Base-by-base conservation (phyloP, 2,888 invertebrate genomes). In the Pseudococcus longispinus region DNA sequence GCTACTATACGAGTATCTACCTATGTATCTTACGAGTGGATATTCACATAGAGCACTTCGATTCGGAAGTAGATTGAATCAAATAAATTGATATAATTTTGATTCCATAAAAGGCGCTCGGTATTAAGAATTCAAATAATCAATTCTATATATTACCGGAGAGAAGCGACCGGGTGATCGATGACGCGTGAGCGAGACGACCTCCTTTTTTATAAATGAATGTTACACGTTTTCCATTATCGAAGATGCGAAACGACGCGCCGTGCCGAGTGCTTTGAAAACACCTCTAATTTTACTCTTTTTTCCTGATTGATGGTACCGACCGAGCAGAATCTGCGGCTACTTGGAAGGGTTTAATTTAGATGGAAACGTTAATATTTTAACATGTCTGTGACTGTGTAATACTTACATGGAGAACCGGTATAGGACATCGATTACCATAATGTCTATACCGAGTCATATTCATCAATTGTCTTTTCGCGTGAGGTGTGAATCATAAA, bases 61-160 rank as follows among this genome's bases (percentile, higher is more conserved):
- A 20, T n/a, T 55, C 60, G 60, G 60, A 60, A 60, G 60, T 13
- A 60, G 20, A 23, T 60, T 20, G 23, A 60, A 60, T 60, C 60
- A 60, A 55, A 55, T 55, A 55, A 55, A 55, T 55, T 55, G 70
- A 70, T 29, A 70, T 70, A 70, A 74, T 74, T 74, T 74, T 15
- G 60, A 60, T 74, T 29, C 74, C 18, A 74, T 74, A 74, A 74
- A 74, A 74, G 74, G 18, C 32, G 74, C 74, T 18, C 37, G 5
- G 74, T 32, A 74, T 74, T 74, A 74, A 74, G 74, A 74, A 74
- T 74, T 74, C 74, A 74, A 74, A 74, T 74, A 74, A 74, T 74
- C 29, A 74, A 74, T 74, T 29, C 32, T 29, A 74, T 74, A 32
- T 74, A 29, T 60, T 60, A 60, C 60, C 4, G 11, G 26, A 13